phyloP scores from a whole-genome alignment of 2,113 vertebrate genomes.

The Tapirus terrestris region DNA sequence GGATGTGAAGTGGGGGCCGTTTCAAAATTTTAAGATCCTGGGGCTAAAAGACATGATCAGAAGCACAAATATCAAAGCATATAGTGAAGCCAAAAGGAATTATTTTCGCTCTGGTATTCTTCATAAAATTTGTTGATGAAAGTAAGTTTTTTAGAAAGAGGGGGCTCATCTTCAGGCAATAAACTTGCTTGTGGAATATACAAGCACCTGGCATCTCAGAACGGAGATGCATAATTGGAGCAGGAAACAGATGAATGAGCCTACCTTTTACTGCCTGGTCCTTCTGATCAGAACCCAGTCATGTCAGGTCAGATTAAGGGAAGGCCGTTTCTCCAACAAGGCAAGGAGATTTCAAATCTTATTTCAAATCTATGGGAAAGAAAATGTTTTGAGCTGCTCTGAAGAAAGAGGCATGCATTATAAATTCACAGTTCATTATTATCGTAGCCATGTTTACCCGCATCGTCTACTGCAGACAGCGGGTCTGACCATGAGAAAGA shows the following conservation, averaged over 20 bases:
- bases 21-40: conserved; percentile 48
- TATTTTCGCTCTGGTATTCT: conserved; percentile 30
- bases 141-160: neutral
- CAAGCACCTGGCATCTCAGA: conserved; percentile 41
- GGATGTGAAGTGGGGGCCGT: neutral
- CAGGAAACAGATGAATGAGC: conserved; percentile 22
- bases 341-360: neutral
- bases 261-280: neutral
- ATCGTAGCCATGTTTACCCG: neutral
- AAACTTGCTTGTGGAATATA: neutral
- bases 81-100: neutral
- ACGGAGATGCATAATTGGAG: neutral
- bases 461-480: neutral
- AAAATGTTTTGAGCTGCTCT: neutral
- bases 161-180: conserved; percentile 42
- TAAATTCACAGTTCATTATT: neutral
- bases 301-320: neutral
- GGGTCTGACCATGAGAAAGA: neutral
- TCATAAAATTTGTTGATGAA: conserved; percentile 41
- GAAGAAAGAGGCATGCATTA: neutral
- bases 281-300: neutral
- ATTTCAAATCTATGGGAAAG: neutral
- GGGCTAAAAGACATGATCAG: neutral
- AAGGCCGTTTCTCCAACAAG: neutral
- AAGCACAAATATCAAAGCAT: neutral